A percentile compares a stretch with the other conserved stretches of the same genome.
These are phyloP conservation scores for Helicorthomorpha holstii DNA, from an alignment of 1,140 invertebrate species.

Conservation along the genomic window DNA sequence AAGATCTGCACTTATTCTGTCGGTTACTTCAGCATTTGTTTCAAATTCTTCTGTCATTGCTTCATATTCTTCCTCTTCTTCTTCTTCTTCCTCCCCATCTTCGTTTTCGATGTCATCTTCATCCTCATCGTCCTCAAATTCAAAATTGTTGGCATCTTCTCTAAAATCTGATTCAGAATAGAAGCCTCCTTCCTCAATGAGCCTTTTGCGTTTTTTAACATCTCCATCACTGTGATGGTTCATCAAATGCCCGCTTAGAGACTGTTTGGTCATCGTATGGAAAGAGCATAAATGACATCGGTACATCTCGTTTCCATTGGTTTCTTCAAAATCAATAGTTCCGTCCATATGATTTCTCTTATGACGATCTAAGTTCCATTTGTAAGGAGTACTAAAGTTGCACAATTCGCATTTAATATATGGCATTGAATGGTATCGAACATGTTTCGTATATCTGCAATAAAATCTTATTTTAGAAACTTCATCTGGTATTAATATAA, in stretches of 20 bases:
- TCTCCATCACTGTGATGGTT: conserved; percentile 22
- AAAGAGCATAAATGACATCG: conserved; percentile 78
- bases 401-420: conserved; percentile 85
- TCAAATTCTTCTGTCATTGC: not conserved
- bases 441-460: conserved; percentile 82
- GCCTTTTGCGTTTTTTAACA: not conserved
- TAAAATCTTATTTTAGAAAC: too few relatives aligned
- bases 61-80: conserved; percentile 15
- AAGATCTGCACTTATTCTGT: conserved; percentile 13
- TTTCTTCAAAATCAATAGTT: not conserved
- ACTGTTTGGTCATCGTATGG: conserved; percentile 78
- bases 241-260: conserved; percentile 75
- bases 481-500: too few relatives aligned
- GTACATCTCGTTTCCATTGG: conserved; percentile 30
- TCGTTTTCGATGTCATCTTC: conserved; percentile 4
- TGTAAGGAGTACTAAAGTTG: conserved; percentile 80
- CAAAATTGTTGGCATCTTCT: conserved; percentile 9
- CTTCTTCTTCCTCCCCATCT: conserved; percentile 14
- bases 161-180: conserved; percentile 14
- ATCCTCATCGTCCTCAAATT: not conserved
- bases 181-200: not conserved
- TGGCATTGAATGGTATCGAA: conserved; percentile 84
- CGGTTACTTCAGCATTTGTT: conserved; percentile 14
- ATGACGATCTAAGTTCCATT: conserved; percentile 84
- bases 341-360: conserved; percentile 73